phyloP scores from a whole-genome alignment of 2,113 vertebrate species.

The Chitala chitala region DNA sequence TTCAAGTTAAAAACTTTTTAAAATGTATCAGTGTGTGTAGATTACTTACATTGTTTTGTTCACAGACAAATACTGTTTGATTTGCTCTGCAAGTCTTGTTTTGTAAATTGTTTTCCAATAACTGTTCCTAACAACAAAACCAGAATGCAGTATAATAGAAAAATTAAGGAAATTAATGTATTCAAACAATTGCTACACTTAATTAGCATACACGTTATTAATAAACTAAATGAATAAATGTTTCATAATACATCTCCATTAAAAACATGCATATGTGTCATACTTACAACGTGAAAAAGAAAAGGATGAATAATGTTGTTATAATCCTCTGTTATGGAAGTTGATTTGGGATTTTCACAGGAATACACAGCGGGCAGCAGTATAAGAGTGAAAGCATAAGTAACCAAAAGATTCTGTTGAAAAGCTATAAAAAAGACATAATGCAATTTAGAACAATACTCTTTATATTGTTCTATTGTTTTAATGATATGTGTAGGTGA shows the following conservation, averaged over 20 bases:
- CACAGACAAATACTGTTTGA: slow-evolving; percentile 3
- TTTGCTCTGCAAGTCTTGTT: slow-evolving; percentile 6
- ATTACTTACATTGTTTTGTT: slow-evolving; percentile 26
- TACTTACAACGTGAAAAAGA: slow-evolving; percentile 51
- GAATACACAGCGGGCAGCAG: slow-evolving; percentile 55
- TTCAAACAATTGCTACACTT: not conserved
- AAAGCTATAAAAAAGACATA: slow-evolving; percentile 6
- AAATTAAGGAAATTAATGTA: slow-evolving; percentile 2
- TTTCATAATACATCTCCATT: not conserved
- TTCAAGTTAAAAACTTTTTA: not conserved
- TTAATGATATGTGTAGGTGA: not conserved
- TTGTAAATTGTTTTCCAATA: slow-evolving; percentile 6
- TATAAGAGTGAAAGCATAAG: slow-evolving; percentile 53
- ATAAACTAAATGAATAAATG: not conserved
- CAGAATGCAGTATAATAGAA: slow-evolving; percentile 14
- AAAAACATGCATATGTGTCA: not conserved
- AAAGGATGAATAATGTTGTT: slow-evolving; percentile 21
- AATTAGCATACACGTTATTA: not conserved
- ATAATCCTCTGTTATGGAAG: slow-evolving; percentile 32
- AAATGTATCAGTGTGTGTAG: not conserved
- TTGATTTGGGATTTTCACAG: slow-evolving; percentile 37
- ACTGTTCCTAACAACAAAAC: slow-evolving; percentile 9
- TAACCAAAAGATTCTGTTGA: slow-evolving; percentile 58
- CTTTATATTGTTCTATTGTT: not conserved
- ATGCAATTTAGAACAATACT: not conserved